Conservation (phyloP, 2,888 invertebrate genomes). For the Azorinus chamasolen region DNA sequence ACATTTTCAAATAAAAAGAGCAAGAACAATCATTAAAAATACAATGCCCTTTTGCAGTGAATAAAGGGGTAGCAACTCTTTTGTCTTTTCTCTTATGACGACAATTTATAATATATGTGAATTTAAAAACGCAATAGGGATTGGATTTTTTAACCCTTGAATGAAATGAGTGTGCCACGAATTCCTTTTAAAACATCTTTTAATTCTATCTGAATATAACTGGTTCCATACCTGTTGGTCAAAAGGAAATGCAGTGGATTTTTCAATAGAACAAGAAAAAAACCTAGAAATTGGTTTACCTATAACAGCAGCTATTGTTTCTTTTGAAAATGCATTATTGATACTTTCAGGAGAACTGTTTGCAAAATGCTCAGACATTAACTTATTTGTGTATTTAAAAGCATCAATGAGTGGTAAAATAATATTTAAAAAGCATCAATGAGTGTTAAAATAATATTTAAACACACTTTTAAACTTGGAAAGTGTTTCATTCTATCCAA, state of each 20-base stretch:
- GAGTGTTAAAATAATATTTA: no score
- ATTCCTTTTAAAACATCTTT: slow-evolving; percentile 9
- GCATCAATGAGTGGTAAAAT: no score
- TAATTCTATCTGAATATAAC: slow-evolving; percentile 1
- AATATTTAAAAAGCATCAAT: no score
- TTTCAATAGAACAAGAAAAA: neutral
- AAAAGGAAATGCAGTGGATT: neutral
- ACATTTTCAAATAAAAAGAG: no score
- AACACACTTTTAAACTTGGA: no score
- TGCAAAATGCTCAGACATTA: no score
- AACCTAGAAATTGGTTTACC: neutral
- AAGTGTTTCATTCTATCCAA: no score
- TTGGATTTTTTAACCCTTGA: slow-evolving; percentile 10
- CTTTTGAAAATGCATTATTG: neutral
- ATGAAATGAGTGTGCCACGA: slow-evolving; percentile 3
- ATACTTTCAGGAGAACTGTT: no score
- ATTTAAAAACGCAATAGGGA: slow-evolving; percentile 13
- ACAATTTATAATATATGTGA: slow-evolving; percentile 1
- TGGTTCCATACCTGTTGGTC: neutral
- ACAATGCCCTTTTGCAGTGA: slow-evolving; percentile 6
- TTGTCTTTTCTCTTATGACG: neutral
- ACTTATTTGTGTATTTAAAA: no score
- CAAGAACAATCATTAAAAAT: slow-evolving; percentile 3
- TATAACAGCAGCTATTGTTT: slow-evolving; percentile 9
- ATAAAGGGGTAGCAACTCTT: neutral